These are phyloP conservation scores for Cylloceria caligata DNA, from an alignment of 2,888 invertebrate genomes.

Conservation along the genomic window DNA sequence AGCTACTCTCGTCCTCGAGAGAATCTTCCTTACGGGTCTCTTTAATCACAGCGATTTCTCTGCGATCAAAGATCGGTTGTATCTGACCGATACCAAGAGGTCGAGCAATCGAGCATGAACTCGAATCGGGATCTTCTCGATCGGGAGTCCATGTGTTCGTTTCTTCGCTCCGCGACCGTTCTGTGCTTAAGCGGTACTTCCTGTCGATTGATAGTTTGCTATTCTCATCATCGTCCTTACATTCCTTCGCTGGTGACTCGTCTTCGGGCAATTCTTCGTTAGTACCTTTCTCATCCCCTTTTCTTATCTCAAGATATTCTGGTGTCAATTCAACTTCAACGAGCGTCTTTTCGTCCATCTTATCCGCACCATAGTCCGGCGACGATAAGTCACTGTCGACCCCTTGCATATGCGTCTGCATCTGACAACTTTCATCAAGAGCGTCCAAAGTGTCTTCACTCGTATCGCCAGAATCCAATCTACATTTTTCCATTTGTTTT, in stretches of 20 bases:
- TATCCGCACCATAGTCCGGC: conserved; percentile 81
- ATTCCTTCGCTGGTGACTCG: conserved; percentile 75
- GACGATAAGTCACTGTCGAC: conserved; percentile 82
- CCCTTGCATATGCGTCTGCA: conserved; percentile 80
- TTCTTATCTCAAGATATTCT: conserved; percentile 89
- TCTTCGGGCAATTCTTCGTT: conserved; percentile 85
- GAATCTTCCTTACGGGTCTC: conserved; percentile 77
- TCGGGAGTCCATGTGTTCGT: conserved; percentile 91
- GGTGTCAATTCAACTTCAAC: conserved; percentile 87
- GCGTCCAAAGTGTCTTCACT: conserved; percentile 83
- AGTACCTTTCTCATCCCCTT: conserved; percentile 86
- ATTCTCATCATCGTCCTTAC: conserved; percentile 49
- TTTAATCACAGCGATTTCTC: conserved; percentile 80
- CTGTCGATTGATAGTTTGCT: conserved; percentile 74
- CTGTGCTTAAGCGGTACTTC: conserved; percentile 88
- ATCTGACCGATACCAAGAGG: conserved; percentile 91
- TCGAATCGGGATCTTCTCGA: conserved; percentile 85
- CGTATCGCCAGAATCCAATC: conserved; percentile 80
- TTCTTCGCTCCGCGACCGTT: conserved; percentile 92
- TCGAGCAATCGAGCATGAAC: conserved; percentile 91
- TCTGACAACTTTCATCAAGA: conserved; percentile 73
- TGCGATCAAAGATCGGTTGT: conserved; percentile 82
- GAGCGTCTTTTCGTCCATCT: conserved; percentile 82
- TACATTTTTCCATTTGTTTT: conserved; percentile 78
- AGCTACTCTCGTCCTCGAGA: conserved; percentile 80